Base-by-base conservation (phyloP, 2,797 vertebrate species). In the Spinus olivaceus region DNA sequence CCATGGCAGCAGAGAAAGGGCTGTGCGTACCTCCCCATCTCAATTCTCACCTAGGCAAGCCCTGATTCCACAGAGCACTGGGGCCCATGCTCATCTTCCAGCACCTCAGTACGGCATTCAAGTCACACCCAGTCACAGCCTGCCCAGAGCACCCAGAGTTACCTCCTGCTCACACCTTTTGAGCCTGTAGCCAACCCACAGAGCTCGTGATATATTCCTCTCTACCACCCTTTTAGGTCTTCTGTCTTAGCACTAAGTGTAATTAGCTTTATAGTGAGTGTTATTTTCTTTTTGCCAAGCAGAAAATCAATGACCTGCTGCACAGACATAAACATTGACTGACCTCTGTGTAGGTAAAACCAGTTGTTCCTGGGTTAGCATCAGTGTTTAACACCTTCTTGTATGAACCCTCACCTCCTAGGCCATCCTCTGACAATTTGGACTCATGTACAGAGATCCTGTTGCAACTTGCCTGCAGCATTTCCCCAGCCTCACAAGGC, bases 401-500 rank as follows among this genome's bases (percentile, higher is more conserved):
- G 14, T 28, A 50, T 8, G 41, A 53, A 17, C 6, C 47, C 39
- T 24, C 25, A 42, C 22, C 66, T 49, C 11, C 14, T 4, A 63
- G 32, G 49, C 44, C 16, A 4, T 5, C 10, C 13, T 37, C 24
- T 22, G 37, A 81, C 30, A 11, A 42, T 9, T 8, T 12, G 10
- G 22, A 35, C 56, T 61, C n/a, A 10, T 0, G 0, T 1, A 28
- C 4, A 46, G 35, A 33, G 9, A 41, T n/a, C 25, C 35, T 76
- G 33, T 47, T 41, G 35, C 24, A 70, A 30, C 18, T 28, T 10
- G 20, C 18, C 65, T 33, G 47, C 17, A 39, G 30, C 14, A 28
- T 20, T 21, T 50, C 30, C 49, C 22, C 30, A 51, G 35, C 32
- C 33, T 49, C 28, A 20, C 4, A 25, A 32, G 22, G 12, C 28